Evolutionary conservation across 2,797 vertebrate genomes (phyloP).

Genomic region (Leontopithecus rosalia): DNA sequence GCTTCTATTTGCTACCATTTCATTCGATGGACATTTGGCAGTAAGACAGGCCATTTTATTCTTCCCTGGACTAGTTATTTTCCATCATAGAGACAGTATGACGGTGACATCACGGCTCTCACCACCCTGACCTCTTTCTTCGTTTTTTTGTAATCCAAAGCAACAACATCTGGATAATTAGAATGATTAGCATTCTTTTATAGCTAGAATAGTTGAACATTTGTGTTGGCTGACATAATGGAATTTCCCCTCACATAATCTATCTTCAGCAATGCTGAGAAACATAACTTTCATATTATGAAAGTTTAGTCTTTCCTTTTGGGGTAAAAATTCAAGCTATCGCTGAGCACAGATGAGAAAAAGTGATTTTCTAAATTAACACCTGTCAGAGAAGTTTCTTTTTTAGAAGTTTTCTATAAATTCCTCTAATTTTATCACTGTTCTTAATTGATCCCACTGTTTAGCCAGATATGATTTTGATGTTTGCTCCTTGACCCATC

Average conservation of each 20-base stretch:
- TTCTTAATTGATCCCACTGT: neutral
- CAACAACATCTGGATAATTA: constrained; percentile 73
- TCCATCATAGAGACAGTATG: neutral
- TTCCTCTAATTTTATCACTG: neutral
- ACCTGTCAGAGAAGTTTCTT: constrained; percentile 52
- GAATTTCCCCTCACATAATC: constrained; percentile 61
- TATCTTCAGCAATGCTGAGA: constrained; percentile 52
- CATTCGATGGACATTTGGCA: neutral
- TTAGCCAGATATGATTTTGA: neutral
- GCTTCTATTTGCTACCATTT: constrained; percentile 19
- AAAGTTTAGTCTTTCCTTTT: constrained; percentile 41
- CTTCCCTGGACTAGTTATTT: constrained; percentile 5
- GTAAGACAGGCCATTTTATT: constrained; percentile 25
- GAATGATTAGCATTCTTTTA: constrained; percentile 61
- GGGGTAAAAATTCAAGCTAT: constrained; percentile 44
- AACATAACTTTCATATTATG: constrained; percentile 62
- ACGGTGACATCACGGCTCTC: neutral
- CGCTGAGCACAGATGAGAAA: constrained; percentile 18
- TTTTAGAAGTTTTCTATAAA: constrained; percentile 32
- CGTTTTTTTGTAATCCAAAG: neutral
- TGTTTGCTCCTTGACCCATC: neutral
- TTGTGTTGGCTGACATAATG: constrained; percentile 69
- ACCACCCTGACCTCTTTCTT: neutral
- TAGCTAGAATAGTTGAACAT: constrained; percentile 60
- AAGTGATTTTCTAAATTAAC: constrained; percentile 42